These are phyloP conservation scores for Morpho achilles DNA, from an alignment of 2,888 invertebrate species.

Conservation along the genomic window DNA sequence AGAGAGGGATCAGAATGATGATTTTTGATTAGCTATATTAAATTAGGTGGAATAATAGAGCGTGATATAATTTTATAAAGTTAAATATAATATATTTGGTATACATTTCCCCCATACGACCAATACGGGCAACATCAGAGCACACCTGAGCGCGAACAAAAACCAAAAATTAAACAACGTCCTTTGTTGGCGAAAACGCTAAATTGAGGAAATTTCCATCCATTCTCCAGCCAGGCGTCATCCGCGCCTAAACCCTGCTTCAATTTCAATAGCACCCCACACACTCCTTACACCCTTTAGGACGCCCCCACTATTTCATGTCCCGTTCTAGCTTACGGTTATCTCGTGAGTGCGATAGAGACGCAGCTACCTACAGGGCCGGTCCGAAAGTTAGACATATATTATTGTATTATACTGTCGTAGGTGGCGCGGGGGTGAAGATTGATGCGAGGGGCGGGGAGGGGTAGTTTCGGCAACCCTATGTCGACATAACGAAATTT, in stretches of 20 bases:
- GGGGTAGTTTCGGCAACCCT: slow-evolving; percentile 76
- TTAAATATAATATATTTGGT: too few species aligned
- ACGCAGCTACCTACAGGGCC: slow-evolving; percentile 68
- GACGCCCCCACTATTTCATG: slow-evolving; percentile 63
- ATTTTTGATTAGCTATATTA: too few species aligned
- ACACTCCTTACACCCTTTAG: slow-evolving; percentile 77
- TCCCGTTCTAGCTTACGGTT: slow-evolving; percentile 41
- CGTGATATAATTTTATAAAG: background rate
- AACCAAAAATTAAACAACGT: slow-evolving; percentile 78
- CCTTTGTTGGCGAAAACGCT: slow-evolving; percentile 78
- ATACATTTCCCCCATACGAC: slow-evolving; percentile 13
- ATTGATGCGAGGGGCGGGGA: slow-evolving; percentile 64
- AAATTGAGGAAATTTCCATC: slow-evolving; percentile 80
- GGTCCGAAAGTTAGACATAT: slow-evolving; percentile 79
- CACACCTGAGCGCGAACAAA: slow-evolving; percentile 65
- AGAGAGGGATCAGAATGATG: too few species aligned
- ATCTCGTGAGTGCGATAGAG: slow-evolving; percentile 38
- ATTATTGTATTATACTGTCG: slow-evolving; percentile 78
- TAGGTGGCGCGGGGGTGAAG: slow-evolving; percentile 75
- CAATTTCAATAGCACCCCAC: slow-evolving; percentile 78
- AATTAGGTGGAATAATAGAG: too few species aligned
- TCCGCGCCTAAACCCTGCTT: slow-evolving; percentile 79
- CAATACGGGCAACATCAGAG: slow-evolving; percentile 34
- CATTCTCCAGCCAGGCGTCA: slow-evolving; percentile 78
- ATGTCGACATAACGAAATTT: slow-evolving; percentile 73